These are phyloP conservation scores for Aleiodes leptofemur DNA, from an alignment of 2,888 invertebrate species.

Conservation along the genomic window DNA sequence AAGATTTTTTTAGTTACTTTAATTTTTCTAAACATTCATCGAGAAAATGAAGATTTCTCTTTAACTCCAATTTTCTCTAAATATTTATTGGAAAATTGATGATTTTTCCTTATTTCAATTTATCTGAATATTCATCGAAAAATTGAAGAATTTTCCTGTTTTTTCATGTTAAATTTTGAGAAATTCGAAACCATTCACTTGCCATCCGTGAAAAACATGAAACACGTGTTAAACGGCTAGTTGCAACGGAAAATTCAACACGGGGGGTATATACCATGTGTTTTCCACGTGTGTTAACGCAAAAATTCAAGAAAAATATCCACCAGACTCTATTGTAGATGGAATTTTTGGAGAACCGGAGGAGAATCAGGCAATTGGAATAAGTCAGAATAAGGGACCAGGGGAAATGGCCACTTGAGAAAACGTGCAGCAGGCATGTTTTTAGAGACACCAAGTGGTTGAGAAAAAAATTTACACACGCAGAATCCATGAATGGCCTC, in stretches of 20 bases:
- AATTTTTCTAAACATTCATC: no score
- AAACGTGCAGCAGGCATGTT: slow-evolving; percentile 32
- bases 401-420: slow-evolving; percentile 36
- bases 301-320: slow-evolving; percentile 25
- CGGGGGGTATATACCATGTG: slow-evolving; percentile 25
- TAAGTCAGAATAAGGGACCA: slow-evolving; percentile 3
- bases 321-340: background rate
- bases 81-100: no score
- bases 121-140: no score
- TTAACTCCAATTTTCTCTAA: no score
- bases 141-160: no score
- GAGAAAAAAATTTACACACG: background rate
- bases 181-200: slow-evolving; percentile 16
- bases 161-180: background rate
- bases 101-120: no score
- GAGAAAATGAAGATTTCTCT: no score
- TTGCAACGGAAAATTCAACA: background rate
- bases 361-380: background rate
- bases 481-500: slow-evolving; percentile 3
- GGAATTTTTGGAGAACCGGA: no score
- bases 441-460: background rate
- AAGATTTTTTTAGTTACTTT: no score
- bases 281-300: slow-evolving; percentile 40
- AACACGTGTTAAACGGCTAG: background rate
- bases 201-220: slow-evolving; percentile 6